A percentile compares a stretch with the other conserved stretches of the same genome.
Evolutionary conservation across 2,888 invertebrate genomes (phyloP).

Genomic region (Aspidiotus destructor): DNA sequence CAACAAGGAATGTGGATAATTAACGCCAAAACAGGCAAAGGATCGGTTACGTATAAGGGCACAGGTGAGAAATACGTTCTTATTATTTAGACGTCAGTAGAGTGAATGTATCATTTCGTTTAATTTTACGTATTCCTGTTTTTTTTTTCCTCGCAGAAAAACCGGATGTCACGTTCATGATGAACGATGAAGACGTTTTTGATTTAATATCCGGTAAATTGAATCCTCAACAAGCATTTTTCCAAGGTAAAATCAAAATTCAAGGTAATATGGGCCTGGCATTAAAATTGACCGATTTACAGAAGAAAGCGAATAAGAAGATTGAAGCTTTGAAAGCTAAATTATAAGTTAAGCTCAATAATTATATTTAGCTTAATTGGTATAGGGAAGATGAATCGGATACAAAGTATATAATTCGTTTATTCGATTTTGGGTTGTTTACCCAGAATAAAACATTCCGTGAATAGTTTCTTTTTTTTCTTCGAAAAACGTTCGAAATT

Average conservation of each 20-base stretch:
- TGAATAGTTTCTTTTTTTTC: no score
- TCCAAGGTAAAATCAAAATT: constrained; percentile 92
- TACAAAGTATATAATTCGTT: no score
- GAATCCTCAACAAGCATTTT: constrained; percentile 90
- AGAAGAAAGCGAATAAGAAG: constrained; percentile 60
- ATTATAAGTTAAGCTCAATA: constrained; percentile 49
- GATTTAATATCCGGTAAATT: constrained; percentile 82
- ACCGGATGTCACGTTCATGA: constrained; percentile 79
- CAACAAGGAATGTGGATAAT: constrained; percentile 83
- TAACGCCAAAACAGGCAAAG: constrained; percentile 80
- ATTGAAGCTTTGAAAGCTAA: constrained; percentile 66
- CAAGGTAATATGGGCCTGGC: constrained; percentile 95
- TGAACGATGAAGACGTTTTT: constrained; percentile 78
- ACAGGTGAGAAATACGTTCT: constrained; percentile 42
- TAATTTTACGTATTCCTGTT: background rate
- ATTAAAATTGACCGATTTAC: constrained; percentile 81
- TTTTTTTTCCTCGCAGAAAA: constrained; percentile 50
- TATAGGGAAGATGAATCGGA: no score
- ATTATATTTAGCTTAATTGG: no score
- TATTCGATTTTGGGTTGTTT: no score
- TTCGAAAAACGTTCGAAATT: no score
- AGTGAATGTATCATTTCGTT: background rate
- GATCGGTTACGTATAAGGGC: constrained; percentile 71
- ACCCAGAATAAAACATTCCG: no score
- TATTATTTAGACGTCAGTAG: background rate